These are phyloP conservation scores for Chunga burmeisteri DNA, from an alignment of 2,113 vertebrate species.

Conservation along the genomic window DNA sequence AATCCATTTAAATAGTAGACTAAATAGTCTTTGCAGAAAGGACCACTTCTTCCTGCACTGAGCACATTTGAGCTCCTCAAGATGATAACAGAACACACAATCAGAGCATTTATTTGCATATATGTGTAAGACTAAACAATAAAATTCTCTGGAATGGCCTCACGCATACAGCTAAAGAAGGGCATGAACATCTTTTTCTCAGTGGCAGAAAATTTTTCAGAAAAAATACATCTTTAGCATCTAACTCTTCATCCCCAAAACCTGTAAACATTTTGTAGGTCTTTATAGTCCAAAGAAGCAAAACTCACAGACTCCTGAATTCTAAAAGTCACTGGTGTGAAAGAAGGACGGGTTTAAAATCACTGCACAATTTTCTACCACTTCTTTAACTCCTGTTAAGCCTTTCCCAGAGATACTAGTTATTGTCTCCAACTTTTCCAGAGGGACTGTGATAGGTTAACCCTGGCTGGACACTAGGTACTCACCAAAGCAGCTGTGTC, in stretches of 20 bases:
- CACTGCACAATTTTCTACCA: not conserved
- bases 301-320: not conserved
- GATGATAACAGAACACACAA: not conserved
- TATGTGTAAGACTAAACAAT: not conserved
- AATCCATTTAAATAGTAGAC: not conserved
- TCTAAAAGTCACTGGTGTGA: not conserved
- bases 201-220: not conserved
- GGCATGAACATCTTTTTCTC: not conserved
- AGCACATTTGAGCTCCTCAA: not conserved
- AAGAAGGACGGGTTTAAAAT: not conserved
- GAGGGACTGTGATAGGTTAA: not conserved
- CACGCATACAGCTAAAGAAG: not conserved
- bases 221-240: not conserved
- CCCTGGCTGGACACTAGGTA: no score
- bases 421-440: not conserved
- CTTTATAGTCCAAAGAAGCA: not conserved
- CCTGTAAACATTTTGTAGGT: not conserved
- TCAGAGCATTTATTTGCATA: not conserved
- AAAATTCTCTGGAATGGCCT: not conserved
- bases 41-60: not conserved
- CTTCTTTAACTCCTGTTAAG: not conserved
- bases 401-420: not conserved
- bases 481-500: not conserved
- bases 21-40: not conserved
- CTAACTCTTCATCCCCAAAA: not conserved